Conservation (phyloP, 2,113 vertebrate genomes). For the Canis aureus region DNA sequence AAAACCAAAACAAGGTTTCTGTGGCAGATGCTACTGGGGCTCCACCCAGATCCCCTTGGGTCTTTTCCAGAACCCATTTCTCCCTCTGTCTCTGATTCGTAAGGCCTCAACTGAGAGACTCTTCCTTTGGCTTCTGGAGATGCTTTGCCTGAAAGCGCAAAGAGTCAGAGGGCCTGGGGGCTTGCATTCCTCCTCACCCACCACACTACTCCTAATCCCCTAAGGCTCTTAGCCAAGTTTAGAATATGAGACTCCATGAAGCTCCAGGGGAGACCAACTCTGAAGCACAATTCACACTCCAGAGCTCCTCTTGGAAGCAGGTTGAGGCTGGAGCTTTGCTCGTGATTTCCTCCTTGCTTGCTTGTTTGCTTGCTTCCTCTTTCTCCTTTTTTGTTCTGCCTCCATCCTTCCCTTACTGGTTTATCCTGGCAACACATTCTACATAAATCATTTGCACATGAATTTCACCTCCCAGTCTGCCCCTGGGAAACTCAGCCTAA, state of each 20-base stretch:
- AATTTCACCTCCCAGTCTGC: not conserved
- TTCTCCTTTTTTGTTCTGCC: not conserved
- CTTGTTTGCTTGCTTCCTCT: not conserved
- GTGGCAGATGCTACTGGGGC: not conserved
- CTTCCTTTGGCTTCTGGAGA: not conserved
- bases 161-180: not conserved
- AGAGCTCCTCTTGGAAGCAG: not conserved
- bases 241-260: not conserved
- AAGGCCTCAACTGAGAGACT: not conserved
- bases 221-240: not conserved
- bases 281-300: not conserved
- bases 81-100: not conserved
- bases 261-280: not conserved
- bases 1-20: not conserved
- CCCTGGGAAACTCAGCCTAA: not conserved
- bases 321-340: not conserved
- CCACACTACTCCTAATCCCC: rapidly evolving
- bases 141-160: not conserved
- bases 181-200: not conserved
- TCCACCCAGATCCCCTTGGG: not conserved
- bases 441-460: not conserved
- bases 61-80: not conserved
- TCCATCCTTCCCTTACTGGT: not conserved
- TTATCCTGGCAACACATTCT: not conserved
- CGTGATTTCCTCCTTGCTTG: not conserved